A percentile compares a stretch with the other conserved stretches of the same genome.
Evolutionary conservation across 2,888 invertebrate species (phyloP).

Genomic region (Eretmocerus hayati): DNA sequence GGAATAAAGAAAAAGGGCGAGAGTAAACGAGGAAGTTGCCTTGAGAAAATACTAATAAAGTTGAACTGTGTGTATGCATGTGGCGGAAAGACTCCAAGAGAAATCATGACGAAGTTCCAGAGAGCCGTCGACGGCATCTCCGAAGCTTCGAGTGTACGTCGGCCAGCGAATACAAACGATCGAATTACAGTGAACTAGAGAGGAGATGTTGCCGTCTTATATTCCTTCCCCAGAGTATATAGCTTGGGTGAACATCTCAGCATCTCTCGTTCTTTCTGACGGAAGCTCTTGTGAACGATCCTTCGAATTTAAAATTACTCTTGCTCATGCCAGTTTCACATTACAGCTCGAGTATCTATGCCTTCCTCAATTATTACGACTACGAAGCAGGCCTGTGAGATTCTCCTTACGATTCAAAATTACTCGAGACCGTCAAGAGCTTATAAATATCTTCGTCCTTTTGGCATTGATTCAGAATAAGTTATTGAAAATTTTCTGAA

Average conservation of each 20-base stretch:
- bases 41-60: conserved; percentile 5
- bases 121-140: too few species aligned
- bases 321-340: too few species aligned
- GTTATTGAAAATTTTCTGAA: too few species aligned
- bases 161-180: conserved; percentile 40
- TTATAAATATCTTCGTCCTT: too few species aligned
- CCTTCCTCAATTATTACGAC: too few species aligned
- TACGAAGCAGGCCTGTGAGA: too few species aligned
- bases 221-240: conserved; percentile 9
- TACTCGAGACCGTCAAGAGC: too few species aligned
- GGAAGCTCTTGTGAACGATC: conserved; percentile 5
- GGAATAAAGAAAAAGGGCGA: neutral
- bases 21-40: neutral
- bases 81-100: neutral
- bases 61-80: conserved; percentile 1
- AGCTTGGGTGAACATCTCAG: too few species aligned
- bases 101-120: conserved; percentile 2
- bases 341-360: too few species aligned
- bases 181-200: conserved; percentile 30
- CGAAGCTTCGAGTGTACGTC: conserved; percentile 10
- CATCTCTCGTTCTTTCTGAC: conserved; percentile 9
- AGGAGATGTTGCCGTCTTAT: neutral
- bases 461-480: too few species aligned
- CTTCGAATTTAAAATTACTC: conserved; percentile 8
- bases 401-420: too few species aligned